Percentiles rank a stretch among this genome's conserved stretches.
These are phyloP conservation scores for Caerostris darwini DNA, from an alignment of 1,140 invertebrate species.

Conservation along the genomic window DNA sequence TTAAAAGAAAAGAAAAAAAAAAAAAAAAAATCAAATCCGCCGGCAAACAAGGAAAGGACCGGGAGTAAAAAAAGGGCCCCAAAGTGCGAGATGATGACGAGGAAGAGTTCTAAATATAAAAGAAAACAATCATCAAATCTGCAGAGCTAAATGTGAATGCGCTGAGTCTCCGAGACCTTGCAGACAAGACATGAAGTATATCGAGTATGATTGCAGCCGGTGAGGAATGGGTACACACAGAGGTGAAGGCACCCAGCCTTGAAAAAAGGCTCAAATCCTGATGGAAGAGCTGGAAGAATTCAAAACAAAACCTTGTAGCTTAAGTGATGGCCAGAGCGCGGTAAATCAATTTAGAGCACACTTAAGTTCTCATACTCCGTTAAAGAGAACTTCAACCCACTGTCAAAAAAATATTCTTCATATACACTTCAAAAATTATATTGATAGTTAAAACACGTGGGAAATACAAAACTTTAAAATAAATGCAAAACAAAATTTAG, in stretches of 20 bases:
- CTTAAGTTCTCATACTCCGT: too few relatives aligned
- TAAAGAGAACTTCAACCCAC: too few relatives aligned
- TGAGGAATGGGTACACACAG: not conserved
- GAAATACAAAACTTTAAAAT: too few relatives aligned
- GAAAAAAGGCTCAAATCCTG: not conserved
- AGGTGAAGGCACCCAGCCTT: not conserved
- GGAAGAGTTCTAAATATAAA: slow-evolving; percentile 52
- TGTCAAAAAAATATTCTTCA: too few relatives aligned
- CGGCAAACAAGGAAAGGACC: not conserved
- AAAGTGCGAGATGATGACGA: slow-evolving; percentile 16
- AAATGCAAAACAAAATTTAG: too few relatives aligned
- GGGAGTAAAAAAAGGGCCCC: not conserved
- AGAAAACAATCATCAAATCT: slow-evolving; percentile 61
- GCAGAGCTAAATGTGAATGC: slow-evolving; percentile 33
- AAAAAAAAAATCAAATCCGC: too few relatives aligned
- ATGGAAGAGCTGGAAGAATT: not conserved
- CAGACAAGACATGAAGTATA: slow-evolving; percentile 22
- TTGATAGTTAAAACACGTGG: too few relatives aligned
- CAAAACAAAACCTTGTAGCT: not conserved
- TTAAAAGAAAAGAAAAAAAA: not conserved
- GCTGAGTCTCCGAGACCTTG: slow-evolving; percentile 47
- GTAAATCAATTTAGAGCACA: not conserved
- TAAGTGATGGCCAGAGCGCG: not conserved
- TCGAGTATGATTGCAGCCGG: not conserved
- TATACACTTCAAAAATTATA: too few relatives aligned